These are phyloP conservation scores for Emydocephalus ijimae DNA, from an alignment of 2,113 vertebrate genomes.

Conservation along the genomic window DNA sequence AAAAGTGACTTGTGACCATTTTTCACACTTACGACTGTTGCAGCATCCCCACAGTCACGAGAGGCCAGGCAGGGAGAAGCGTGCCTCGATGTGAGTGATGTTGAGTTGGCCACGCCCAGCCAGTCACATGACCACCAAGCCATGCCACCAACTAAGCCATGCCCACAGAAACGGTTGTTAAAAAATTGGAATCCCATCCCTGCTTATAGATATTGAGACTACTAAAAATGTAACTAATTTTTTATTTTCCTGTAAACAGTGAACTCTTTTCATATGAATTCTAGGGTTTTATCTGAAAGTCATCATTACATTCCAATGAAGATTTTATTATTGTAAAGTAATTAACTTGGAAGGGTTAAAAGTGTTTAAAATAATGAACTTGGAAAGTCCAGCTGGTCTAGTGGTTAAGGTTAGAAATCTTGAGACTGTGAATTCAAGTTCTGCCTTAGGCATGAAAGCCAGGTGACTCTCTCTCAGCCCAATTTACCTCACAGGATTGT, in stretches of 20 bases:
- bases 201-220: not conserved
- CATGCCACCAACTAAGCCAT: no score
- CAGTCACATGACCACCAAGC: no score
- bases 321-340: not conserved
- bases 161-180: no score
- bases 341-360: not conserved
- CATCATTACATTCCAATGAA: not conserved
- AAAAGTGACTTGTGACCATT: no score
- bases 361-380: not conserved
- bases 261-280: not conserved
- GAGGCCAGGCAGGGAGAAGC: no score
- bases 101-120: no score
- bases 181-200: no score
- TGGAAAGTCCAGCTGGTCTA: not conserved
- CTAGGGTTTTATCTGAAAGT: not conserved
- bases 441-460: not conserved
- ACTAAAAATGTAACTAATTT: not conserved
- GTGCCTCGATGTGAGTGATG: no score
- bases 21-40: no score
- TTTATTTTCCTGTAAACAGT: not conserved
- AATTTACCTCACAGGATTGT: not conserved
- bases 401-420: not conserved
- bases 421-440: not conserved
- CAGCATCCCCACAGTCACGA: no score
- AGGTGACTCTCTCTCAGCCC: not conserved